Base-by-base conservation (phyloP, 2,797 vertebrate species). In the Enteromius afrohamiltoni region DNA sequence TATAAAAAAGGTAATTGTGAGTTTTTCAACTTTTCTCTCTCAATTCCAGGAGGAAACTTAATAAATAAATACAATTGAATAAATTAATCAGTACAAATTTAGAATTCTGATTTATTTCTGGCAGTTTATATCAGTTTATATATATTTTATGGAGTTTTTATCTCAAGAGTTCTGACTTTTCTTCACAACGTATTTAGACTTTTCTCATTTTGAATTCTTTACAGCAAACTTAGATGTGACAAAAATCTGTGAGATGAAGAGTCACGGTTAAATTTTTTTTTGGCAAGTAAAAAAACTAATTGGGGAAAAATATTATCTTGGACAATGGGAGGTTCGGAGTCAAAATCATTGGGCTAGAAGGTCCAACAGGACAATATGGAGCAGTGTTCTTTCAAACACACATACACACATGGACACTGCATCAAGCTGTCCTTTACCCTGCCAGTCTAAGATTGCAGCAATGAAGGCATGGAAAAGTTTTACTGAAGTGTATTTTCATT, bases 381-480 rank as follows among this genome's bases (percentile, higher is more conserved):
- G 68, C 29, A 0, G 21, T 55, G 51, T n/a, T 47, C 13, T 77
- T n/a, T 60, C 55, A 80, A 68, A 70, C 67, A 14, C 77, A 58
- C 79, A 14, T 26, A 73, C 70, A 67, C 85, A 80, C 80, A 73
- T 62, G 65, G 83, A 86, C 82, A 77, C 73, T 70, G 23, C 75
- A 85, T 34, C 31, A 71, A 9, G 23, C 40, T 0, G 17, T 64
- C 23, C 17, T 19, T 45, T 21, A 60, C 23, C 29, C 49, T 71
- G 60, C 60, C 60, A 78, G 14, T 21, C 21, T 21, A 68, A 0
- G 10, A 45, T 7, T 42, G 13, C 71, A 68, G 67, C n/a, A 29
- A 55, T 67, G 7, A 82, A 79, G 51, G 77, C 80, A 79, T 83
- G 60, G 89, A 91, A 89, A 90, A 85, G 86, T 86, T 88, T 84